Evolutionary conservation across 2,113 vertebrate genomes (phyloP), one percentile per base, ranked within the genome.

Genomic region (Globicephala melas): DNA sequence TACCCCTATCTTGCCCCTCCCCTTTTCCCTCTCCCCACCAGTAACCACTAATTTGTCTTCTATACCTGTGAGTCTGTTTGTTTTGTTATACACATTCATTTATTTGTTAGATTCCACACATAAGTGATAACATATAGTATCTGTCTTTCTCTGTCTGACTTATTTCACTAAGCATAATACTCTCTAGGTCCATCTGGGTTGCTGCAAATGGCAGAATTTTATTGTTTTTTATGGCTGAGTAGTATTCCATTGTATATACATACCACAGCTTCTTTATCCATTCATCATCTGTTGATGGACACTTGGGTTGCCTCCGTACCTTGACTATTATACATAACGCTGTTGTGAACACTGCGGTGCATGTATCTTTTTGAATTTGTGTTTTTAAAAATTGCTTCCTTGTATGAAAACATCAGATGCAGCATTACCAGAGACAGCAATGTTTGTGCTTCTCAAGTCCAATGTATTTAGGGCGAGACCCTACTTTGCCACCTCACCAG

Each of bases 371-470:
- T 38, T 80, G 53, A 80, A 38, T 38, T 26, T 26, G 77, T 80
- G 53, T 80, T 17, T 58, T 36, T 80, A 62, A 5, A 1, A 58
- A 80, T 36, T 10, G 3, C 31, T 94, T 36, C 47, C 63, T 77
- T 82, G 82, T 21, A 76, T 86, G 93, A 97, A 96, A 97, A 96
- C 95, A 94, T 36, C 67, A 80, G 55, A 92, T 10, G 44, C 36
- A 90, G 44, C 44, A 93, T 63, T 26, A 82, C 12, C 2, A 47
- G n/a, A 91, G 58, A 67, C n/a, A 71, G 77, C 62, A 67, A 82
- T 55, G 26, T 3, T n/a, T 17, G 36, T 18, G 28, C 50, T 83
- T 89, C 55, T 63, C 20, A 87, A 85, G 60, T 86, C 50, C n/a
- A 44, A 47, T 3, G 31, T 2, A 25, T 33, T 68, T 55, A 87